Evolutionary conservation across 2,797 vertebrate genomes (phyloP), one percentile per base, ranked within the genome.

Genomic region (Kryptopterus vitreolus): DNA sequence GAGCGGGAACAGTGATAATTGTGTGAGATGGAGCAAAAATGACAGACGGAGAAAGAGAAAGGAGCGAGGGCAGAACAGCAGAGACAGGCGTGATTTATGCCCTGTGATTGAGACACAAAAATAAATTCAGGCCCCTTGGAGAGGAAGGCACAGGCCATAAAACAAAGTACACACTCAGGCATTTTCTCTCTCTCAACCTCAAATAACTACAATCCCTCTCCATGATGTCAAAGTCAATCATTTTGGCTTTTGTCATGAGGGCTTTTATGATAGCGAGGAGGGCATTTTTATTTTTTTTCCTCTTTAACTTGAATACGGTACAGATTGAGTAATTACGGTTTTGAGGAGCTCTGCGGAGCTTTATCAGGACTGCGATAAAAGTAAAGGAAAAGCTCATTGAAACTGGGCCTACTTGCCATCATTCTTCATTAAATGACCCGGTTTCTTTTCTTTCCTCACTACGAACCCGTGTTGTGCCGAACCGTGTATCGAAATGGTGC

Each of bases 21-120:
- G 35, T 12, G 81, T 77, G 55, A 62, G 77, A 78, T 76, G 69
- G 50, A 81, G 68, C 72, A 79, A 87, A 82, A 80, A 77, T 68
- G 73, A 84, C 79, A 85, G 55, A 48, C 76, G 82, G 86, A 77
- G 87, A 84, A 86, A 88, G 86, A 90, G 87, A 89, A 86, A 33
- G 48, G 61, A 50, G 50, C 33, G 31, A 50, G 26, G 43, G 63
- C 33, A 52, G 82, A 46, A 84, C 62, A 75, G 63, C 58, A 22
- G 74, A 62, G 83, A 77, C 78, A 84, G 68, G 66, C 81, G 87
- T 92, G 91, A 93, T 93, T 93, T 92, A 93, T 92, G 89, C 91
- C 90, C 88, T 86, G 88, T 89, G 88, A 87, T 52, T 86, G 85
- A 89, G 89, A 90, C 85, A 86, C 89, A 87, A 90, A 86, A 91